Base-by-base conservation (phyloP, 2,797 vertebrate species). In the Coracias cyanogaster region DNA sequence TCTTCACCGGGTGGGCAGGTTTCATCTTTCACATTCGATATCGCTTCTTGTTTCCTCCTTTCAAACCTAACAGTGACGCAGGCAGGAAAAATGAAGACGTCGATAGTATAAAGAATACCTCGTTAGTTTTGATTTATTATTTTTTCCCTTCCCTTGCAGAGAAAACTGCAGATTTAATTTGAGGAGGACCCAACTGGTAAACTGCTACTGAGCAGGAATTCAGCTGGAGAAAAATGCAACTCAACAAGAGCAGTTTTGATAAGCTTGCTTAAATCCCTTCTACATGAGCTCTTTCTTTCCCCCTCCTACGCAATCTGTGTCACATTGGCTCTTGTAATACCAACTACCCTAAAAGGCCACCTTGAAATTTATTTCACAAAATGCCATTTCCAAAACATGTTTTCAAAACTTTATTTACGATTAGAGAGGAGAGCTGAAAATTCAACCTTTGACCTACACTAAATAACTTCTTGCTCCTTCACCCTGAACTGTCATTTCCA, bases 111-210 rank as follows among this genome's bases (percentile, higher is more conserved):
- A 91, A 93, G 85, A 92, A 83, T 88, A 90, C 43, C 65, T 95
- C 35, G 80, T 94, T 87, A 93, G 89, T 55, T 94, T 82, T 94
- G 70, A 86, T 96, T 94, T 96, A 95, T 90, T 93, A 69, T 74
- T 86, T 92, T 91, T 84, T 35, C 46, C 37, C 24, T 76, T 93
- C 43, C 55, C 45, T 93, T 64, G 45, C 57, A 90, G 48, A 93
- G 85, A 84, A 84, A 91, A 91, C 62, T 67, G 33, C 65, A 91
- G 70, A 84, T 93, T 91, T 87, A 86, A 83, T 94, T 79, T 90
- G 51, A 91, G 73, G 51, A 93, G 43, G 76, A 76, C 28, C 51
- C 84, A 84, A 79, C 10, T 79, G 61, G 60, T 71, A 90, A 96
- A 84, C 51, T 82, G 73, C 48, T 84, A 82, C 62, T 10, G 41